phyloP scores from a whole-genome alignment of 2,888 invertebrate genomes.

The Stenodera caucasica region DNA sequence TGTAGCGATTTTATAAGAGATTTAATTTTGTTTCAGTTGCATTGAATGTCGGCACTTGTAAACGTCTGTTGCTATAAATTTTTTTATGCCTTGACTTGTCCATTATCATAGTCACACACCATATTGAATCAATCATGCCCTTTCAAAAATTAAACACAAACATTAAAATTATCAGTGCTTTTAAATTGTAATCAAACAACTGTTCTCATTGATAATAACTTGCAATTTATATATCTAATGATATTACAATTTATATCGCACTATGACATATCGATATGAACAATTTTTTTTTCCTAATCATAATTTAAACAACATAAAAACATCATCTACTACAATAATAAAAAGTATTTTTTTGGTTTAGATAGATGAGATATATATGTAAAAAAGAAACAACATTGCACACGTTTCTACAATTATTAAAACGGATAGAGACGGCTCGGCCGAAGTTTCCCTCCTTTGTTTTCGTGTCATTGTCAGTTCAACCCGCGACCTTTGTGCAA shows the following conservation, averaged over 20 bases:
- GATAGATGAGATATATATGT: background rate
- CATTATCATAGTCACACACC: conserved; percentile 29
- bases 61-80: conserved; percentile 44
- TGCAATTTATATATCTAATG: background rate
- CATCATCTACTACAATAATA: background rate
- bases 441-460: conserved; percentile 69
- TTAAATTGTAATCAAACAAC: conserved; percentile 27
- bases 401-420: conserved; percentile 36
- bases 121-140: conserved; percentile 27
- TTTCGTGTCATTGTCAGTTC: conserved; percentile 75
- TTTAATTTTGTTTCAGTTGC: conserved; percentile 60
- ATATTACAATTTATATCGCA: conserved; percentile 25
- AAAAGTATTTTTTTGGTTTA: background rate
- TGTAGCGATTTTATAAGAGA: conserved; percentile 61
- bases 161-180: conserved; percentile 25
- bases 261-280: conserved; percentile 1
- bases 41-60: conserved; percentile 49
- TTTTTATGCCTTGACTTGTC: conserved; percentile 35
- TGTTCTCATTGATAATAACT: conserved; percentile 2
- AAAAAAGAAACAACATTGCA: conserved; percentile 49
- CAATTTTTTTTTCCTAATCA: background rate
- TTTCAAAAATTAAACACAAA: conserved; percentile 24
- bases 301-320: background rate
- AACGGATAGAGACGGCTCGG: conserved; percentile 55
- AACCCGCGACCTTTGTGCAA: conserved; percentile 53